Conservation (phyloP, 1,140 invertebrate genomes). For the Anastatus disparis region DNA sequence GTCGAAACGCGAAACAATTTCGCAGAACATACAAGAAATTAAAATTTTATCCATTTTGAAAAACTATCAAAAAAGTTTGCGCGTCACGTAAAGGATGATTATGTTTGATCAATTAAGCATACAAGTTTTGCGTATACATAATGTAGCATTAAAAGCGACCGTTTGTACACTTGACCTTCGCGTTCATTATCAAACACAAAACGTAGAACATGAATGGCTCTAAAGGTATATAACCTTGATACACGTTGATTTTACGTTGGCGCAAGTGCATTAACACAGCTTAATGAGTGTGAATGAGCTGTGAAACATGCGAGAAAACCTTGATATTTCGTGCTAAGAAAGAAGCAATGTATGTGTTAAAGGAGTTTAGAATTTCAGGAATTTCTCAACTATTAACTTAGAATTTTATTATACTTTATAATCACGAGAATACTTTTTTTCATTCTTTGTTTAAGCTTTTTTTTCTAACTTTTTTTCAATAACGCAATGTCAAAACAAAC, state of each 20-base stretch:
- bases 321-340: constrained; percentile 11
- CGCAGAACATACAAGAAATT: too few relatives aligned
- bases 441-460: too few relatives aligned
- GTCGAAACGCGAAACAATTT: too few relatives aligned
- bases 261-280: background rate
- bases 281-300: background rate
- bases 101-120: constrained; percentile 54
- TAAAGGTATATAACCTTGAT: too few relatives aligned
- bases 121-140: constrained; percentile 26
- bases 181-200: background rate
- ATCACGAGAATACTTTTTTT: too few relatives aligned
- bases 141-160: background rate
- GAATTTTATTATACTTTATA: background rate
- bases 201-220: background rate
- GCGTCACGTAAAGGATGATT: constrained; percentile 53
- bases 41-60: too few relatives aligned
- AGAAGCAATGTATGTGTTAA: background rate
- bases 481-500: too few relatives aligned
- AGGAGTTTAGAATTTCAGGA: background rate
- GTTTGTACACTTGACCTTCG: constrained; percentile 15
- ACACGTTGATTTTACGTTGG: too few relatives aligned
- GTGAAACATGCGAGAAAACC: constrained; percentile 8
- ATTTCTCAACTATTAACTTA: background rate
- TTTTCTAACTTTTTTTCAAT: too few relatives aligned
- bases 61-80: too few relatives aligned